A percentile compares a stretch with the other conserved stretches of the same genome.
phyloP scores from a whole-genome alignment of 2,888 invertebrate species.

The Rhogogaster chlorosoma region DNA sequence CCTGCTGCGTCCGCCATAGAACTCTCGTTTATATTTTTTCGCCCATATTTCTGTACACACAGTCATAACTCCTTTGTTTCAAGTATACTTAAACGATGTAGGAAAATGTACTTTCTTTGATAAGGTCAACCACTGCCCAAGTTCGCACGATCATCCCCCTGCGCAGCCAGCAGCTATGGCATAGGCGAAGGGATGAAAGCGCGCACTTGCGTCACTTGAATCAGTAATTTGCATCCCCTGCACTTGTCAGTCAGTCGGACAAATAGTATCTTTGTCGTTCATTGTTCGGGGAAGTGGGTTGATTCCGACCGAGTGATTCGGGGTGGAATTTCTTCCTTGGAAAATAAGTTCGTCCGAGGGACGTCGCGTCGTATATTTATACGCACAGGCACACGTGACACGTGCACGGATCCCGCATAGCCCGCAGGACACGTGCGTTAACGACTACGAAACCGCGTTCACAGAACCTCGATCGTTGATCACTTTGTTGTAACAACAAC shows the following conservation, averaged over 20 bases:
- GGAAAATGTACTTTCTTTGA: neutral
- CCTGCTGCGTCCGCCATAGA: neutral
- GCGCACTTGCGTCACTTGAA: neutral
- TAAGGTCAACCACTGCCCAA: constrained; percentile 5
- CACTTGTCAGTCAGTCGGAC: neutral
- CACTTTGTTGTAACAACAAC: constrained; percentile 45
- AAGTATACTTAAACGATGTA: neutral
- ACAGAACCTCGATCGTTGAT: constrained; percentile 49
- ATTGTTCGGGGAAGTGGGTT: neutral
- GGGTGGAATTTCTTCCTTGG: neutral
- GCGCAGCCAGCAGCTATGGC: neutral
- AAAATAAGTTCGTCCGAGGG: neutral
- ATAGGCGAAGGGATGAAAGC: neutral
- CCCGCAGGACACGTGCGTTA: constrained; percentile 60
- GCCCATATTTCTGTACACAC: neutral
- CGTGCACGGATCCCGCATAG: constrained; percentile 60
- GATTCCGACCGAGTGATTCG: neutral
- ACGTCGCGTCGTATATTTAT: neutral
- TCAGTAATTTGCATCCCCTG: neutral
- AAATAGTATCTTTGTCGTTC: neutral
- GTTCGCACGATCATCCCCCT: constrained; percentile 18
- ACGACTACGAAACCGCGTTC: neutral
- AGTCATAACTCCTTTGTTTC: neutral
- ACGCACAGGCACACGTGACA: constrained; percentile 57
- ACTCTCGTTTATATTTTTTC: neutral